Percentiles rank a stretch among this genome's conserved stretches.
phyloP scores from a whole-genome alignment of 2,888 invertebrate species.

The Lasioglossum lativentre region DNA sequence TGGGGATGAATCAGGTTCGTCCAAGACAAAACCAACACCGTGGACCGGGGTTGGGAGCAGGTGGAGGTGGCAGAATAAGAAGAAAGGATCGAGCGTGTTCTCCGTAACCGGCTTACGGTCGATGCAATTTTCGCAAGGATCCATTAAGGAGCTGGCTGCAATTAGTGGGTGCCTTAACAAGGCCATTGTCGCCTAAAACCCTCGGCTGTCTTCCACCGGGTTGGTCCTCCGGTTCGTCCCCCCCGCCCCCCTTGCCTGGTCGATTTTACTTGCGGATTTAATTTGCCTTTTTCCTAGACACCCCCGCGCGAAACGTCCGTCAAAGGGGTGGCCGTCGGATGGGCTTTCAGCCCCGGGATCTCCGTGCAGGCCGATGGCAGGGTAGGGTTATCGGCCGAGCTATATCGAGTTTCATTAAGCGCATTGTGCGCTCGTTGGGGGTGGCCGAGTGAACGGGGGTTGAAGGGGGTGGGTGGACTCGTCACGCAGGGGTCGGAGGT shows the following conservation, averaged over 20 bases:
- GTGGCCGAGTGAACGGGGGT: constrained; percentile 35
- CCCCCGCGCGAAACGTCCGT: constrained; percentile 53
- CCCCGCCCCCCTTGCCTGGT: neutral
- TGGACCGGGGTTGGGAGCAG: neutral
- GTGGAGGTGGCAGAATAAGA: constrained; percentile 38
- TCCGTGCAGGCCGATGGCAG: constrained; percentile 13
- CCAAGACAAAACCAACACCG: constrained; percentile 43
- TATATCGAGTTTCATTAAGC: constrained; percentile 79
- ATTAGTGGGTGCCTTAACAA: constrained; percentile 80
- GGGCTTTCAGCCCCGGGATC: constrained; percentile 46
- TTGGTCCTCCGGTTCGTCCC: neutral
- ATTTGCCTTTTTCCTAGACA: constrained; percentile 72
- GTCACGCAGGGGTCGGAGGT: constrained; percentile 57
- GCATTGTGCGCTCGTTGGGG: constrained; percentile 67
- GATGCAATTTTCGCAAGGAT: constrained; percentile 79
- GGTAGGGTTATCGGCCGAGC: constrained; percentile 68
- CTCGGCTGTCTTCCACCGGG: constrained; percentile 41
- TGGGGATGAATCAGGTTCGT: constrained; percentile 35
- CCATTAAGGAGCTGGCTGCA: constrained; percentile 78
- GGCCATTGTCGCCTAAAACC: constrained; percentile 75
- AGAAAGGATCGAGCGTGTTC: constrained; percentile 54
- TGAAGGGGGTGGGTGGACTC: constrained; percentile 49
- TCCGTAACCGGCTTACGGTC: constrained; percentile 73
- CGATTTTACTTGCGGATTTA: constrained; percentile 76
- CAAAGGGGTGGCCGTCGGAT: constrained; percentile 64